Percentiles rank a stretch among this genome's conserved stretches.
These are phyloP conservation scores for Grammomys surdaster DNA, from an alignment of 2,113 vertebrate genomes.

Conservation along the genomic window DNA sequence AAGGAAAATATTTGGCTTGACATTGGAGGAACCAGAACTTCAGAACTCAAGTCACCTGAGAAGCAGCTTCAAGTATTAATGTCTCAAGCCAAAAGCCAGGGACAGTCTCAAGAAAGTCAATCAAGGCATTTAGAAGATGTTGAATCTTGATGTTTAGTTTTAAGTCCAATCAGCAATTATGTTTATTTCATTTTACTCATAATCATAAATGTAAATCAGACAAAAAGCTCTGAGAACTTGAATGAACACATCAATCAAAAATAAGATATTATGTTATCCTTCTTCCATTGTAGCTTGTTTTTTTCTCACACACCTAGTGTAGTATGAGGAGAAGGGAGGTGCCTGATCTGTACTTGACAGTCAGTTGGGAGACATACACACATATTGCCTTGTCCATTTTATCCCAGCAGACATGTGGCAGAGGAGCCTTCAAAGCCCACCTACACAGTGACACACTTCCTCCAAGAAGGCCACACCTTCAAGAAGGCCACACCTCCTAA, in stretches of 20 bases:
- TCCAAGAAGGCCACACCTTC: too few species aligned
- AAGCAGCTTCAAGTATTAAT: not conserved
- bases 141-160: constrained; percentile 43
- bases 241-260: constrained; percentile 37
- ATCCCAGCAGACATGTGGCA: not conserved
- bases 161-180: constrained; percentile 18
- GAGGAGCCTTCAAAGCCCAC: too few species aligned
- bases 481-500: too few species aligned
- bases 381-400: not conserved
- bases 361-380: not conserved
- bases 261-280: not conserved
- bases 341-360: not conserved
- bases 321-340: not conserved
- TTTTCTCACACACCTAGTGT: not conserved
- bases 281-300: not conserved
- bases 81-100: not conserved
- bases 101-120: not conserved
- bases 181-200: not conserved
- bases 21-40: not conserved
- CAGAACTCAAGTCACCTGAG: not conserved
- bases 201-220: constrained; percentile 41
- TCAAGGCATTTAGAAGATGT: not conserved
- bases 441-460: too few species aligned
- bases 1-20: not conserved
- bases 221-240: not conserved